Evolutionary conservation across 2,797 vertebrate genomes (phyloP).

Genomic region (Anabacerthia variegaticeps): DNA sequence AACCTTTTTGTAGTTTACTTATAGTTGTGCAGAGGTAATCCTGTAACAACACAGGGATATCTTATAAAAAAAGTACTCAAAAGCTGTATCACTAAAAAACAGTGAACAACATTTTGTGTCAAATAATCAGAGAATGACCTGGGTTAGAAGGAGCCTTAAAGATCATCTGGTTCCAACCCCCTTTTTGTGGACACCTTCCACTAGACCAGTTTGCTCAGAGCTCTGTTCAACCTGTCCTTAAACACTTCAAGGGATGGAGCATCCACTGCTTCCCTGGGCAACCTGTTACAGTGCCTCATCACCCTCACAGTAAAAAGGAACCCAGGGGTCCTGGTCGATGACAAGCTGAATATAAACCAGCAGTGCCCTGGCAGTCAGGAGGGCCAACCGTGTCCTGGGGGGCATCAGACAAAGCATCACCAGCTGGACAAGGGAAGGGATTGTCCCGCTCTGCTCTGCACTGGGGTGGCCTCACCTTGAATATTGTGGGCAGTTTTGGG

Average conservation of each 20-base stretch:
- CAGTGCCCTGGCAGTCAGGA: neutral
- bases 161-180: neutral
- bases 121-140: neutral
- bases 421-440: neutral
- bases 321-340: neutral
- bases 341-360: neutral
- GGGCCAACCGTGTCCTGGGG: neutral
- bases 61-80: slow-evolving; percentile 61
- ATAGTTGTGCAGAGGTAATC: slow-evolving; percentile 58
- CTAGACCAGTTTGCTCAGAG: neutral
- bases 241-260: neutral
- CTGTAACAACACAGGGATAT: slow-evolving; percentile 61
- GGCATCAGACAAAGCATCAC: neutral
- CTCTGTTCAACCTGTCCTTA: neutral
- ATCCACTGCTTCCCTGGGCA: neutral
- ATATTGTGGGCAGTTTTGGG: neutral
- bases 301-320: neutral
- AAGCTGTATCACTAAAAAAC: slow-evolving; percentile 63
- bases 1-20: slow-evolving; percentile 49
- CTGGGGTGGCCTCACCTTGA: no score
- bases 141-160: neutral
- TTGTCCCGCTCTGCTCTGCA: neutral
- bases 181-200: neutral
- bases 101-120: slow-evolving; percentile 47
- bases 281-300: neutral